These are phyloP conservation scores for Setophaga petechia DNA, from an alignment of 2,113 vertebrate genomes.

Conservation along the genomic window DNA sequence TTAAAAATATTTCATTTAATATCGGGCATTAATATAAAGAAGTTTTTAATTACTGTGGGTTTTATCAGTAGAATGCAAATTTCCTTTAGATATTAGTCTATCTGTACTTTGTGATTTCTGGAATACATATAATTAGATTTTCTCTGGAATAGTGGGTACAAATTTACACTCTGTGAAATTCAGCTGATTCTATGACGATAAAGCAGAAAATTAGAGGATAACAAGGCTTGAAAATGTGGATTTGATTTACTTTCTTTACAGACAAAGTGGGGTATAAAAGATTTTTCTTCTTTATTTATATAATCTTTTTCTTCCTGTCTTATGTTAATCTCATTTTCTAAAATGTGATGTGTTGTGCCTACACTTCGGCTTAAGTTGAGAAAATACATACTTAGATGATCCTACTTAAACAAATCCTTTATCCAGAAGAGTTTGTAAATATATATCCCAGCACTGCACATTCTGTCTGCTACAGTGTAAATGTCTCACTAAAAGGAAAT, in stretches of 20 bases:
- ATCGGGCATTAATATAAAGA: conserved; percentile 3
- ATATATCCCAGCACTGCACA: not conserved
- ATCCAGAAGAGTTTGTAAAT: not conserved
- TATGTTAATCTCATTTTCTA: not conserved
- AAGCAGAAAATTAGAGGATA: conserved; percentile 45
- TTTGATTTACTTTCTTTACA: conserved; percentile 43
- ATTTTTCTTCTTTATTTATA: conserved; percentile 10
- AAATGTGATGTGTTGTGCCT: not conserved
- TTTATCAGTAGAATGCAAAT: conserved; percentile 64
- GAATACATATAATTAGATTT: conserved; percentile 68
- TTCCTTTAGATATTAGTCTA: conserved; percentile 41
- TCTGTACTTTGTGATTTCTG: conserved; percentile 49
- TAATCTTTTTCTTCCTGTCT: not conserved
- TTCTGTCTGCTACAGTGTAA: not conserved
- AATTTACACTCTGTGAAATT: conserved; percentile 56
- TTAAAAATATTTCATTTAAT: conserved; percentile 28
- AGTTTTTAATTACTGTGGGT: conserved; percentile 41
- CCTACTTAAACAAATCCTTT: conserved; percentile 16
- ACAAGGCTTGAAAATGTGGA: conserved; percentile 35
- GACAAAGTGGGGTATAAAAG: not conserved
- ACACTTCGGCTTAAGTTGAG: not conserved
- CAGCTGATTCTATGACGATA: conserved; percentile 60
- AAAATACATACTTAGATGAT: not conserved
- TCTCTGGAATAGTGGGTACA: conserved; percentile 62
- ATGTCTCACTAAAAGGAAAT: conserved; percentile 2